Evolutionary conservation across 2,797 vertebrate species (phyloP).

Genomic region (Chelon labrosus): DNA sequence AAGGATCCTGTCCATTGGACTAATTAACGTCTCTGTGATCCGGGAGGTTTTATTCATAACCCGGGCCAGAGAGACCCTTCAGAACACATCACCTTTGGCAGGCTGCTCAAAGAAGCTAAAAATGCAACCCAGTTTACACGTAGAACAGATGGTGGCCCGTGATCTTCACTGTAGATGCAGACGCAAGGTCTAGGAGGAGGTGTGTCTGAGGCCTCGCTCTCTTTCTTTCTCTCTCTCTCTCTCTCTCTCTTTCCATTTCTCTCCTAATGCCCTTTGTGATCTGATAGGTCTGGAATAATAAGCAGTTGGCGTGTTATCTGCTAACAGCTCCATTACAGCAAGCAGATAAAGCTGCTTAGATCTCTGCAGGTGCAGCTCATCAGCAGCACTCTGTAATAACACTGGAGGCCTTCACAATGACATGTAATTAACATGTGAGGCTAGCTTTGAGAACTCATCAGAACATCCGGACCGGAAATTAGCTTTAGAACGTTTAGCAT

Average conservation of each 20-base stretch:
- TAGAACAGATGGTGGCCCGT: slow-evolving; percentile 35
- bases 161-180: slow-evolving; percentile 53
- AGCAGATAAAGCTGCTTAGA: slow-evolving; percentile 63
- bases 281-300: slow-evolving; percentile 76
- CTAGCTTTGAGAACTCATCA: slow-evolving; percentile 38
- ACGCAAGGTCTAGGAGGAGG: slow-evolving; percentile 29
- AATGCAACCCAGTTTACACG: slow-evolving; percentile 1
- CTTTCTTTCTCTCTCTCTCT: slow-evolving; percentile 20
- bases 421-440: slow-evolving; percentile 70
- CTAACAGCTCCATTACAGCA: slow-evolving; percentile 70
- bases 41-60: slow-evolving; percentile 38
- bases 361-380: slow-evolving; percentile 66
- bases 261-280: slow-evolving; percentile 61
- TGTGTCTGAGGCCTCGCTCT: slow-evolving; percentile 11
- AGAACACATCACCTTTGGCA: slow-evolving; percentile 21
- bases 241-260: slow-evolving; percentile 5
- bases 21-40: slow-evolving; percentile 69
- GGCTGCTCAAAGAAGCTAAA: slow-evolving; percentile 12
- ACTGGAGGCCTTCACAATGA: slow-evolving; percentile 49
- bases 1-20: slow-evolving; percentile 48
- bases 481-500: slow-evolving; percentile 37
- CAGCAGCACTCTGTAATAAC: slow-evolving; percentile 57
- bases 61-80: slow-evolving; percentile 21
- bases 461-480: slow-evolving; percentile 39
- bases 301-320: slow-evolving; percentile 74